Conservation (phyloP, 2,888 invertebrate species). For the Malacosoma neustria region DNA sequence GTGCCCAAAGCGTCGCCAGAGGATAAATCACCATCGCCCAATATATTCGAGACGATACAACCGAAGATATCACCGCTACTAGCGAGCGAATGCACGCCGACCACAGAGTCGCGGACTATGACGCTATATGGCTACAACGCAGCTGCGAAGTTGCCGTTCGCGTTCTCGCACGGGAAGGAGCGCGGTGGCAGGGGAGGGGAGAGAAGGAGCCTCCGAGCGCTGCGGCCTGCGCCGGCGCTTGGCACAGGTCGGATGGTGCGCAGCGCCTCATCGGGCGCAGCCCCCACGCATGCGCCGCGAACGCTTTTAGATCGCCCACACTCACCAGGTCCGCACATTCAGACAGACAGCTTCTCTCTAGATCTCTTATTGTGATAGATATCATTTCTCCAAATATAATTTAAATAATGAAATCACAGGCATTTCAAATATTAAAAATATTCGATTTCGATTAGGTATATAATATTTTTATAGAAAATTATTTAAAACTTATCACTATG, state of each 20-base stretch:
- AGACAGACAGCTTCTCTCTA: constrained; percentile 14
- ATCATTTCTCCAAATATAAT: no score
- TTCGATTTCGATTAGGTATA: no score
- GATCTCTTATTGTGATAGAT: neutral
- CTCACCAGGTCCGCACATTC: constrained; percentile 28
- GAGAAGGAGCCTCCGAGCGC: constrained; percentile 39
- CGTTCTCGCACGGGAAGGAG: constrained; percentile 57
- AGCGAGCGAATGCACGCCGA: constrained; percentile 49
- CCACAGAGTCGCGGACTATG: constrained; percentile 57
- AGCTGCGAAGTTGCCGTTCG: constrained; percentile 64
- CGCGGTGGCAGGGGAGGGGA: constrained; percentile 25
- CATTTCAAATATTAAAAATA: no score
- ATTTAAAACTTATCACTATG: no score
- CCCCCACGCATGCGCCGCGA: constrained; percentile 52
- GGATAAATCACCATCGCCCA: constrained; percentile 52
- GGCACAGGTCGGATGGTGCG: constrained; percentile 68
- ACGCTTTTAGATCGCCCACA: constrained; percentile 48
- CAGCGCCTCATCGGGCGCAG: constrained; percentile 67
- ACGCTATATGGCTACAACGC: constrained; percentile 70
- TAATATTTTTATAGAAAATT: no score
- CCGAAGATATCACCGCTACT: constrained; percentile 65
- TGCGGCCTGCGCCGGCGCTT: constrained; percentile 27
- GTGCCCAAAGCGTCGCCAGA: constrained; percentile 50
- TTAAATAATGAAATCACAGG: no score
- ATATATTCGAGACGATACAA: constrained; percentile 40